Conservation (phyloP, 2,888 invertebrate genomes). For the Syrista parreyssii region DNA sequence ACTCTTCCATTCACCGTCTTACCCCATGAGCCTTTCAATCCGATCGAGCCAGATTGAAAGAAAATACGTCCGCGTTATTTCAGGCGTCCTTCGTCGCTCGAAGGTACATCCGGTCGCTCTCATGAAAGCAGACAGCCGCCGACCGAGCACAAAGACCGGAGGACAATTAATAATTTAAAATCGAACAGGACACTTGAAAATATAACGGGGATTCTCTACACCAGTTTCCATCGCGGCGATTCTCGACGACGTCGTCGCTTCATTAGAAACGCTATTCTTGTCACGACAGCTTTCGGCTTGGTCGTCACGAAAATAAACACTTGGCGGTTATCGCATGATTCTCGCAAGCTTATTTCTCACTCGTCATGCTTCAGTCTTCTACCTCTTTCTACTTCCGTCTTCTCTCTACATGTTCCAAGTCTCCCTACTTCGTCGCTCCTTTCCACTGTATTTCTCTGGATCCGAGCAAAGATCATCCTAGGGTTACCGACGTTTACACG, state of each 20-base stretch:
- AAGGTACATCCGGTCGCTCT: conserved; percentile 4
- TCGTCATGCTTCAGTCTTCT: conserved; percentile 1
- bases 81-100: conserved; percentile 39
- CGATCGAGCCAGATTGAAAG: conserved; percentile 56
- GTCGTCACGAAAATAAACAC: conserved; percentile 30
- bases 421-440: conserved; percentile 7
- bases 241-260: background rate
- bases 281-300: background rate
- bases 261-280: background rate
- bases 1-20: background rate
- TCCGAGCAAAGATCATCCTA: conserved; percentile 27
- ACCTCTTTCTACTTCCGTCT: conserved; percentile 14
- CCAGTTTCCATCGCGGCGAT: background rate
- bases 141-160: background rate
- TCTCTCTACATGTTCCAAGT: conserved; percentile 19
- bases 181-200: background rate
- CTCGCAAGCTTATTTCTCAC: conserved; percentile 4
- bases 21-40: conserved; percentile 23
- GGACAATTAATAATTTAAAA: background rate
- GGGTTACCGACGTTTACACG: conserved; percentile 25
- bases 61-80: conserved; percentile 60
- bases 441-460: conserved; percentile 6
- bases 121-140: background rate
- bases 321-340: conserved; percentile 2
- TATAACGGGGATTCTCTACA: background rate